phyloP scores from a whole-genome alignment of 2,113 vertebrate genomes.

The Erinaceus europaeus region DNA sequence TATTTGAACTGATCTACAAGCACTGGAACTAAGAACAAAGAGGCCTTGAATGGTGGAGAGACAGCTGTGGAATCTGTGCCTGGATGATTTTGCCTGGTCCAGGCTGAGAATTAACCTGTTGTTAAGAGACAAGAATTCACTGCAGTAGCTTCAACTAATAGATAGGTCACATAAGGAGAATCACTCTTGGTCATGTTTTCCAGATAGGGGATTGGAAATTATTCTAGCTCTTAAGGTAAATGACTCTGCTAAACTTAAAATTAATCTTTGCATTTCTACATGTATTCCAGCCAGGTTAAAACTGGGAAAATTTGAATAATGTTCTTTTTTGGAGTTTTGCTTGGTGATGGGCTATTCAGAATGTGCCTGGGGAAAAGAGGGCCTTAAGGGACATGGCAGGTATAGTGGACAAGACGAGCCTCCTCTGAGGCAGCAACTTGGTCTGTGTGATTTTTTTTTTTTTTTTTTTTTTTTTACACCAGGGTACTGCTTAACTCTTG shows the following conservation, averaged over 20 bases:
- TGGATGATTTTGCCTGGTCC: background rate
- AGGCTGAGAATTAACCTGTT: background rate
- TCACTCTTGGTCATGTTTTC: background rate
- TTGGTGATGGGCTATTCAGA: background rate
- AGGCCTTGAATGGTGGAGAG: slow-evolving; percentile 30
- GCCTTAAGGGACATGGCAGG: background rate
- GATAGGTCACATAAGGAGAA: background rate
- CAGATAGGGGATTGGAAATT: background rate
- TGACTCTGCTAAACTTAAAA: background rate
- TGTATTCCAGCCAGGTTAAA: background rate
- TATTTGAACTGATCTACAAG: background rate
- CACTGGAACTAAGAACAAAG: background rate
- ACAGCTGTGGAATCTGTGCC: slow-evolving; percentile 8
- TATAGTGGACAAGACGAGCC: fast-evolving
- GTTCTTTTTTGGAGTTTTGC: background rate
- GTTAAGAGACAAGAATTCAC: background rate
- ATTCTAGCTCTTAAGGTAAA: background rate
- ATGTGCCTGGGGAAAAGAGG: fast-evolving
- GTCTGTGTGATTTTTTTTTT: no score
- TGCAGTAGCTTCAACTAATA: background rate
- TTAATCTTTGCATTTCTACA: no score
- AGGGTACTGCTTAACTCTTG: no score
- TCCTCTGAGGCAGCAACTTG: no score
- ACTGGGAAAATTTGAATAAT: fast-evolving
- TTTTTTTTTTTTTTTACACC: no score